Conservation (phyloP, 2,888 invertebrate species). For the Beris morrisii region DNA sequence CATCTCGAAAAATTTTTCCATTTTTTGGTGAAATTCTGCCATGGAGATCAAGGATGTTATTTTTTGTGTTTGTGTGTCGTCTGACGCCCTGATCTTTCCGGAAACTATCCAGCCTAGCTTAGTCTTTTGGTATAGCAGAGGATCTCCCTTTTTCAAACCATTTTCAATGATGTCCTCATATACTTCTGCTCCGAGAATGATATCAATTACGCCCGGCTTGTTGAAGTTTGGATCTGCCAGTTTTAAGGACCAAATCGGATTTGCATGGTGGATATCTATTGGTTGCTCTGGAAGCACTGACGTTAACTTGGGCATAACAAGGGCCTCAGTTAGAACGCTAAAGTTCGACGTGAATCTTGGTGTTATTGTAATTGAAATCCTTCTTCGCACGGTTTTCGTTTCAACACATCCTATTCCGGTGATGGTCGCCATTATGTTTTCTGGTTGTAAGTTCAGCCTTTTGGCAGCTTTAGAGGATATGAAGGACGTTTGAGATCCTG, state of each 20-base stretch:
- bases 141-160: not conserved
- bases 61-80: not conserved
- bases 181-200: slow-evolving; percentile 20
- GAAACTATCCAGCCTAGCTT: slow-evolving; percentile 18
- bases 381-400: not conserved
- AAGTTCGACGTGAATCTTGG: no score
- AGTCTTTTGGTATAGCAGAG: slow-evolving; percentile 15
- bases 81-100: slow-evolving; percentile 9
- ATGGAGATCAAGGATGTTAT: no score
- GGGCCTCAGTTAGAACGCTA: not conserved
- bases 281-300: not conserved
- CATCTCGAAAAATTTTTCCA: not conserved
- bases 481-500: not conserved
- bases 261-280: not conserved
- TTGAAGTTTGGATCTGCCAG: slow-evolving; percentile 16
- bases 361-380: no score
- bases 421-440: slow-evolving; percentile 1
- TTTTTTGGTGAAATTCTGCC: slow-evolving; percentile 8
- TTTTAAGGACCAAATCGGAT: not conserved
- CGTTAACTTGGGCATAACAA: not conserved
- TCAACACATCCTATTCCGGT: not conserved
- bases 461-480: not conserved
- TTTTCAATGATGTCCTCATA: no score
- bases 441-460: not conserved
- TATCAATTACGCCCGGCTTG: slow-evolving; percentile 4